Evolutionary conservation across 2,113 vertebrate species (phyloP).

Genomic region (Nothobranchius furzeri): DNA sequence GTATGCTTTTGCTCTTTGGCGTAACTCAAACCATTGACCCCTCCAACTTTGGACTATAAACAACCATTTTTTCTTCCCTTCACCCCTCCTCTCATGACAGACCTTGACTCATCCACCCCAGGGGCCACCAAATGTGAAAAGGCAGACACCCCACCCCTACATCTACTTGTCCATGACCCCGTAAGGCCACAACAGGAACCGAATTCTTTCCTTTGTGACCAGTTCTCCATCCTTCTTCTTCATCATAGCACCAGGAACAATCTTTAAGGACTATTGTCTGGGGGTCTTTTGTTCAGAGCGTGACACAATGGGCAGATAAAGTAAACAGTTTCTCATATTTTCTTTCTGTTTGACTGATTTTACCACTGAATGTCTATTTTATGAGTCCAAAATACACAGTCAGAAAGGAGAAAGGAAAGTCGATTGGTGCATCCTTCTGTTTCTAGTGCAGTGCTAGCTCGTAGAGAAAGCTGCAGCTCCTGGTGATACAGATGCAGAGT

Average conservation of each 20-base stretch:
- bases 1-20: constrained; percentile 31
- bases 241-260: constrained; percentile 60
- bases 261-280: constrained; percentile 56
- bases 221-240: constrained; percentile 66
- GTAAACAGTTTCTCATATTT: constrained; percentile 36
- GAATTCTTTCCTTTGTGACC: constrained; percentile 75
- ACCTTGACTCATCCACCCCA: constrained; percentile 63
- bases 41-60: constrained; percentile 45
- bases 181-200: constrained; percentile 75
- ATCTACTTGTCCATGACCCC: constrained; percentile 62
- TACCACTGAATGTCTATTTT: too few relatives aligned
- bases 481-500: constrained; percentile 49
- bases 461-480: constrained; percentile 23
- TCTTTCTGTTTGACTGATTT: constrained; percentile 3
- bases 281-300: constrained; percentile 42
- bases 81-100: constrained; percentile 45
- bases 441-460: constrained; percentile 1
- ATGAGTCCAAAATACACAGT: too few relatives aligned
- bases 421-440: constrained; percentile 17
- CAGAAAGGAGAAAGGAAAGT: too few relatives aligned
- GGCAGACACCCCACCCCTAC: constrained; percentile 67
- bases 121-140: constrained; percentile 69
- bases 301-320: constrained; percentile 25
- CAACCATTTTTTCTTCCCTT: constrained; percentile 23
- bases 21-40: constrained; percentile 46